These are phyloP conservation scores for Tetragnatha montana DNA, from an alignment of 2,888 invertebrate species.

Conservation along the genomic window DNA sequence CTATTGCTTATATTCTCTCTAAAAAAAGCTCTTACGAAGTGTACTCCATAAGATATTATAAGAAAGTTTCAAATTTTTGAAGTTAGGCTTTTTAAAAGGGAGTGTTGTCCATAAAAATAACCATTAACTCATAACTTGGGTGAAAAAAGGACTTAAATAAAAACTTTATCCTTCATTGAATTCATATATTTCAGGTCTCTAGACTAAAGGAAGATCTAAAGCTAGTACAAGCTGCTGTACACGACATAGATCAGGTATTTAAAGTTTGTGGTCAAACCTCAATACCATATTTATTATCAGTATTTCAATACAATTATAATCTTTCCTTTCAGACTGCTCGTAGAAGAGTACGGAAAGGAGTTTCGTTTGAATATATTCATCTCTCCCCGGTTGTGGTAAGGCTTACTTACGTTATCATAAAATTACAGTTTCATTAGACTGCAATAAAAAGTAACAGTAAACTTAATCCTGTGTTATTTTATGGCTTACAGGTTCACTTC, in stretches of 20 bases:
- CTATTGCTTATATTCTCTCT: too few species aligned
- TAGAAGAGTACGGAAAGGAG: slow-evolving; percentile 39
- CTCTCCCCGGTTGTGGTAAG: slow-evolving; percentile 69
- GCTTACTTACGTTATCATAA: not conserved
- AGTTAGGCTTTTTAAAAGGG: too few species aligned
- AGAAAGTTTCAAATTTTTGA: too few species aligned
- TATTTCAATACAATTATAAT: not conserved
- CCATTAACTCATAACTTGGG: too few species aligned
- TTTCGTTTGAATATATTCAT: slow-evolving; percentile 64
- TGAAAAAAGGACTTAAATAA: too few species aligned
- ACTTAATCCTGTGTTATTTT: too few species aligned
- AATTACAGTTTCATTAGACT: too few species aligned
- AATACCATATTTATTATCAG: not conserved
- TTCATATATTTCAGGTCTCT: slow-evolving; percentile 13
- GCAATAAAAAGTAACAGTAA: too few species aligned
- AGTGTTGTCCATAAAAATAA: too few species aligned
- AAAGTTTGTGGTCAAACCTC: not conserved
- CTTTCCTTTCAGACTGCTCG: slow-evolving; percentile 10
- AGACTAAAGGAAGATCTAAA: slow-evolving; percentile 49
- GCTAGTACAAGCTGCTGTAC: slow-evolving; percentile 53
- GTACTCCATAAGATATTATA: too few species aligned
- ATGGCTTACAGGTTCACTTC: slow-evolving; percentile 79
- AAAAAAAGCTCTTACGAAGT: too few species aligned
- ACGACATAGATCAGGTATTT: slow-evolving; percentile 42
- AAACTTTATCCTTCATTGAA: too few species aligned